Percentiles rank a stretch among this genome's conserved stretches.
Evolutionary conservation across 1,140 invertebrate species (phyloP).

Genomic region (Pseudomyrmex sp.): DNA sequence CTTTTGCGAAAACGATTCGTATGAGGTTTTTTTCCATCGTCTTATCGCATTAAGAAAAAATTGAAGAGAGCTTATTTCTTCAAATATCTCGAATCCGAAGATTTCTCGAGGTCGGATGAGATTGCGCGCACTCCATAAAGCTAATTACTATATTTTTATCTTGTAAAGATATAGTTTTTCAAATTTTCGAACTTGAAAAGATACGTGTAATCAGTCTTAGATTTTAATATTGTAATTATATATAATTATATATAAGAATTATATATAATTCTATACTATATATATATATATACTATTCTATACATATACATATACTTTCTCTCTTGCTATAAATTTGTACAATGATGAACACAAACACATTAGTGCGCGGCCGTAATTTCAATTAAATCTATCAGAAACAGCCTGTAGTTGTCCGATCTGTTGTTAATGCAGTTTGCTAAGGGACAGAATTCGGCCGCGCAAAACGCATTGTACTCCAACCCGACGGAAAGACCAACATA

Average conservation of each 20-base stretch:
- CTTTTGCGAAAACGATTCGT: background rate
- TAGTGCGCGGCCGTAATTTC: background rate
- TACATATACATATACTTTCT: background rate
- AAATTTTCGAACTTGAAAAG: too few species aligned
- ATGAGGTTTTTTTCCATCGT: background rate
- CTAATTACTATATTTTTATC: too few species aligned
- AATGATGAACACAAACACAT: background rate
- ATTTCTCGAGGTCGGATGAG: too few species aligned
- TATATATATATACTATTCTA: too few species aligned
- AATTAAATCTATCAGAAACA: conserved; percentile 24
- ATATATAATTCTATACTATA: too few species aligned
- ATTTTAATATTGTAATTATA: too few species aligned
- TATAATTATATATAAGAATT: too few species aligned
- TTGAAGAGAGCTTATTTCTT: background rate
- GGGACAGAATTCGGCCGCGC: background rate
- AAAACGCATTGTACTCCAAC: background rate
- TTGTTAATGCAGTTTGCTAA: conserved; percentile 21
- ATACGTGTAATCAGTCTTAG: too few species aligned
- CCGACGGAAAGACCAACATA: conserved; percentile 27
- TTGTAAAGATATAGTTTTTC: too few species aligned
- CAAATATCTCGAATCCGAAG: too few species aligned
- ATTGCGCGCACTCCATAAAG: too few species aligned
- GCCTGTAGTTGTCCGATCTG: background rate
- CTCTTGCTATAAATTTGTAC: background rate
- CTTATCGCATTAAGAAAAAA: background rate